Evolutionary conservation across 30 jellyfish, hydroid and myxozoan species (phyloP).

Genomic region (Aurelia coerulea): DNA sequence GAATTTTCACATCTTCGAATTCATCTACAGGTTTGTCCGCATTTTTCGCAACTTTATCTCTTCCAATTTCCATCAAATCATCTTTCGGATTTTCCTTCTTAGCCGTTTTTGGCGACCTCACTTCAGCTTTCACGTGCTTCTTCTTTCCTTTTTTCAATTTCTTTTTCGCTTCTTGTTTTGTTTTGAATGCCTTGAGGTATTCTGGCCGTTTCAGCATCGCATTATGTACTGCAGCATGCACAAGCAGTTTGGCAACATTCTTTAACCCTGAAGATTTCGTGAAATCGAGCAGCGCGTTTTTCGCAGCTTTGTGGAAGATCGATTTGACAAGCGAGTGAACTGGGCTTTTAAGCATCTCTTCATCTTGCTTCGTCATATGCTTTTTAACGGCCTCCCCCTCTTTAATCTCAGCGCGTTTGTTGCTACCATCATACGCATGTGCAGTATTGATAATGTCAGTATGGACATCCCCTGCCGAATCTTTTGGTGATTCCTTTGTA

Average conservation of each 20-base stretch:
- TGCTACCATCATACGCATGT: conserved; percentile 8
- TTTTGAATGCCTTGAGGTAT: conserved; percentile 7
- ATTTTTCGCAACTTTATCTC: conserved; percentile 19
- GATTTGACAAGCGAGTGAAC: conserved; percentile 40
- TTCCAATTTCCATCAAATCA: conserved; percentile 47
- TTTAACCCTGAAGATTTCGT: conserved; percentile 30
- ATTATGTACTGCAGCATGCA: conserved; percentile 50
- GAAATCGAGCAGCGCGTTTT: conserved; percentile 19
- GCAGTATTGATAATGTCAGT: conserved; percentile 30
- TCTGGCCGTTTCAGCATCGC: conserved; percentile 47
- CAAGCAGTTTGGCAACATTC: conserved; percentile 41
- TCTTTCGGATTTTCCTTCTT: not conserved
- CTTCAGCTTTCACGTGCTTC: conserved; percentile 6
- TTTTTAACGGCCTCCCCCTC: conserved; percentile 40
- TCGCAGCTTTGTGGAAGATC: conserved; percentile 48
- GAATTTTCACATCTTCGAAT: not conserved
- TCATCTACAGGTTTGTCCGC: not conserved
- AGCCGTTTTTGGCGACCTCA: conserved; percentile 2
- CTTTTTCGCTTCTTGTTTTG: not conserved
- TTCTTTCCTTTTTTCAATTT: conserved; percentile 34
- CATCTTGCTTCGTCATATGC: conserved; percentile 42
- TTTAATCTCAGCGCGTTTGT: not conserved
- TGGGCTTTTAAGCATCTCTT: conserved; percentile 19
- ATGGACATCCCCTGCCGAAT: conserved; percentile 21
- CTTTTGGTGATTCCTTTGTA: not conserved